phyloP scores from a whole-genome alignment of 2,113 vertebrate species.

The Atherinomorus stipes region DNA sequence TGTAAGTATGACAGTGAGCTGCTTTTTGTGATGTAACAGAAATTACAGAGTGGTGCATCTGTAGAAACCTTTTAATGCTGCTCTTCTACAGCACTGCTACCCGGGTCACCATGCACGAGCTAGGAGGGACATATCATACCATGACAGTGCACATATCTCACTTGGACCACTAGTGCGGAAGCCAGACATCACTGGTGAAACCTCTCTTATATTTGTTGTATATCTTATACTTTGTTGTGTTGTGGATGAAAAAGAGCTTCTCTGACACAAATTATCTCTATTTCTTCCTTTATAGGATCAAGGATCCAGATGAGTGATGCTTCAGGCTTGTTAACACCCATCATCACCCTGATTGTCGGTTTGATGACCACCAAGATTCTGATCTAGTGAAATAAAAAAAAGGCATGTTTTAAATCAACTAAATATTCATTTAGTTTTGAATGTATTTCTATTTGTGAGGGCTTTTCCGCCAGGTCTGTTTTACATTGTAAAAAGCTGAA shows the following conservation, averaged over 20 bases:
- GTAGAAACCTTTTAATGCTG: not conserved
- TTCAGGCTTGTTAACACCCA: not conserved
- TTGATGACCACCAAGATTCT: not conserved
- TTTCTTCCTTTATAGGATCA: not conserved
- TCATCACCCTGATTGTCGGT: not conserved
- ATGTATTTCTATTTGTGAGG: not conserved
- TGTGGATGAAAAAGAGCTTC: not conserved
- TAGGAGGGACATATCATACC: conserved; percentile 29
- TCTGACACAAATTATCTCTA: not conserved
- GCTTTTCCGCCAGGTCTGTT: not conserved
- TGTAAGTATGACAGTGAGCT: conserved; percentile 49
- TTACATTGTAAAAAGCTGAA: not conserved
- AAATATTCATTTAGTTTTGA: not conserved
- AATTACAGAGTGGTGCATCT: no score
- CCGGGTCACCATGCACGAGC: conserved; percentile 30
- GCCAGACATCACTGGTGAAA: not conserved
- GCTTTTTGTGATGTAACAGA: not conserved
- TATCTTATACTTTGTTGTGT: not conserved
- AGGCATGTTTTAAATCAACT: not conserved
- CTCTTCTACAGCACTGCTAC: conserved; percentile 61
- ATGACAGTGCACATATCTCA: conserved; percentile 60
- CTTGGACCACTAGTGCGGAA: conserved; percentile 52
- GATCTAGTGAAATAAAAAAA: not conserved
- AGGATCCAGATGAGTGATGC: not conserved
- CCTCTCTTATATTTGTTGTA: not conserved